Percentiles rank a stretch among this genome's conserved stretches.
phyloP scores from a whole-genome alignment of 2,113 vertebrate genomes.

The Platichthys flesus region DNA sequence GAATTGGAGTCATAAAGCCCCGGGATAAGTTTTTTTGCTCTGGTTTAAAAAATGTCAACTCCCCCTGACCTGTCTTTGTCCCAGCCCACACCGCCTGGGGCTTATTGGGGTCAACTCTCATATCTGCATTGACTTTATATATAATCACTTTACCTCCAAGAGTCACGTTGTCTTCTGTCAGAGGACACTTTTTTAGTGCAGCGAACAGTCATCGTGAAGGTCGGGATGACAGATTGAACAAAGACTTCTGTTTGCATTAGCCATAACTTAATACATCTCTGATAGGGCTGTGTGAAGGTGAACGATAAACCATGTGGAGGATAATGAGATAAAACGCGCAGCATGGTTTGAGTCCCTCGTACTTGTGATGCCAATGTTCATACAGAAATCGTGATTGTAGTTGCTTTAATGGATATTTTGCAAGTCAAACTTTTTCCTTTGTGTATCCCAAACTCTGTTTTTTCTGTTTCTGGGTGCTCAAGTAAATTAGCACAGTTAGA shows the following conservation, averaged over 20 bases:
- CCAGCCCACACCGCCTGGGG: neutral
- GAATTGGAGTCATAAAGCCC: neutral
- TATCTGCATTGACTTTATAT: neutral
- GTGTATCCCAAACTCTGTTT: too few species aligned
- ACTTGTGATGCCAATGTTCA: neutral
- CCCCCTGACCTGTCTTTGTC: neutral
- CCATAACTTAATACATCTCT: neutral
- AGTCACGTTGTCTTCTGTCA: neutral
- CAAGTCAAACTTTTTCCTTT: too few species aligned
- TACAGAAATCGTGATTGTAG: neutral
- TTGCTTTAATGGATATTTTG: neutral
- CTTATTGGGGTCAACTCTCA: neutral
- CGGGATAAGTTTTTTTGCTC: neutral
- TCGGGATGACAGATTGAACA: neutral
- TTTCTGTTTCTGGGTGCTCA: too few species aligned
- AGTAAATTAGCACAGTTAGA: too few species aligned
- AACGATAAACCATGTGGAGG: neutral
- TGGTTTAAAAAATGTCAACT: neutral
- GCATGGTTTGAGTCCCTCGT: neutral
- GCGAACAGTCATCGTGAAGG: neutral
- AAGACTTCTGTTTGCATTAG: slow-evolving; percentile 5
- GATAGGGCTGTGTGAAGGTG: neutral
- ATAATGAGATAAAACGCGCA: neutral
- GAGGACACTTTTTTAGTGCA: neutral
- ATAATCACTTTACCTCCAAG: neutral